Percentiles rank a stretch among this genome's conserved stretches.
Evolutionary conservation across 2,888 invertebrate species (phyloP).

Genomic region (Xanthia togata): DNA sequence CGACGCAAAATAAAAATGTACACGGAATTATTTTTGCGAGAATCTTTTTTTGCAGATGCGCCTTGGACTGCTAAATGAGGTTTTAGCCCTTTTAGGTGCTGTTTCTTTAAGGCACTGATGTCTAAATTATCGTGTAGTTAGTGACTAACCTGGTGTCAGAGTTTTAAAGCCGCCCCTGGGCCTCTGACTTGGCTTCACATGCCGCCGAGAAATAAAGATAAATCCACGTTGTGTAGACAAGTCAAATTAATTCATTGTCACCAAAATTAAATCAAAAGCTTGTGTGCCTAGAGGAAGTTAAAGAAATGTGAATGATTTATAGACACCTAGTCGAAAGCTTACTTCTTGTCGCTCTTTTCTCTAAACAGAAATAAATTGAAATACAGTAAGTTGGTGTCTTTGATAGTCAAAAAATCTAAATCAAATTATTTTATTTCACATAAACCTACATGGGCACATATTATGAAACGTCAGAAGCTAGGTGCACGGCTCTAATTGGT

Average conservation of each 20-base stretch:
- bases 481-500: too few species aligned
- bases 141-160: too few species aligned
- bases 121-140: too few species aligned
- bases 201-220: neutral
- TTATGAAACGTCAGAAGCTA: too few species aligned
- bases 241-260: neutral
- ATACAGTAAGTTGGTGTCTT: neutral
- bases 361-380: neutral
- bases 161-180: too few species aligned
- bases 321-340: too few species aligned
- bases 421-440: too few species aligned
- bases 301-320: too few species aligned
- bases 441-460: too few species aligned
- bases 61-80: conserved; percentile 3
- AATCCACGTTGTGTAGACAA: neutral
- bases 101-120: neutral
- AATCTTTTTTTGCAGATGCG: conserved; percentile 9
- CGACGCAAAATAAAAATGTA: conserved; percentile 67
- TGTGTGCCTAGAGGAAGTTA: too few species aligned
- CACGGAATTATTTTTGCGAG: conserved; percentile 27
- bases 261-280: too few species aligned
- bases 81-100: neutral
- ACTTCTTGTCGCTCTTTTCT: neutral
- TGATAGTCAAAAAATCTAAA: neutral
- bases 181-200: too few species aligned